Conservation (phyloP, 2,113 vertebrate species). For the Potamarius usumacintae region DNA sequence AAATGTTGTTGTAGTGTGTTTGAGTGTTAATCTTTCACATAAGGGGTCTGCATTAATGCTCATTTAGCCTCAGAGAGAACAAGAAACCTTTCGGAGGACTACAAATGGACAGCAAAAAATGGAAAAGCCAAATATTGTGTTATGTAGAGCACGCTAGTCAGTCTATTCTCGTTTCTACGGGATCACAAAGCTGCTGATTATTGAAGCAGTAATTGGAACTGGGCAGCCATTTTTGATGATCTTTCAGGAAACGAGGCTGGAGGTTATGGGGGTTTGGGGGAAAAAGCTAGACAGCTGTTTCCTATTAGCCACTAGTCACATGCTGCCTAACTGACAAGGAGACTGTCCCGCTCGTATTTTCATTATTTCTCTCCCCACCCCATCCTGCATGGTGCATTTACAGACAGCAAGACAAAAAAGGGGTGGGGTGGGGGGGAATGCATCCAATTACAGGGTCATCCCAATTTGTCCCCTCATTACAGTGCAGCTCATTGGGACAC, state of each 20-base stretch:
- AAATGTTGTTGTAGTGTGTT: not conserved
- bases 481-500: slow-evolving; percentile 54
- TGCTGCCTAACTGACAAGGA: slow-evolving; percentile 42
- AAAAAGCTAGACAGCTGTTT: slow-evolving; percentile 69
- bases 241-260: slow-evolving; percentile 40
- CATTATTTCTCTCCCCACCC: not conserved
- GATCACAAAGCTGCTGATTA: slow-evolving; percentile 1
- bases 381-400: slow-evolving; percentile 5
- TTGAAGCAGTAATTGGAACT: slow-evolving; percentile 25
- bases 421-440: slow-evolving; percentile 58
- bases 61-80: not conserved
- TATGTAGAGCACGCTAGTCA: not conserved
- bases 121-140: not conserved
- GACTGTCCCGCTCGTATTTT: slow-evolving; percentile 22
- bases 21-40: not conserved
- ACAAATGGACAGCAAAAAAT: not conserved
- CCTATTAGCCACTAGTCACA: slow-evolving; percentile 67
- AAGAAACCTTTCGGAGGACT: not conserved
- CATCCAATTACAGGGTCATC: slow-evolving; percentile 70
- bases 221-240: slow-evolving; percentile 19
- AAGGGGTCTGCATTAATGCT: not conserved
- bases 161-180: slow-evolving; percentile 1
- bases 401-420: slow-evolving; percentile 51
- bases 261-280: slow-evolving; percentile 36
- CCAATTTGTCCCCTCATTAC: slow-evolving; percentile 69